Percentiles rank a stretch among this genome's conserved stretches.
phyloP scores from a whole-genome alignment of 2,113 vertebrate species.

The Cebus imitator region DNA sequence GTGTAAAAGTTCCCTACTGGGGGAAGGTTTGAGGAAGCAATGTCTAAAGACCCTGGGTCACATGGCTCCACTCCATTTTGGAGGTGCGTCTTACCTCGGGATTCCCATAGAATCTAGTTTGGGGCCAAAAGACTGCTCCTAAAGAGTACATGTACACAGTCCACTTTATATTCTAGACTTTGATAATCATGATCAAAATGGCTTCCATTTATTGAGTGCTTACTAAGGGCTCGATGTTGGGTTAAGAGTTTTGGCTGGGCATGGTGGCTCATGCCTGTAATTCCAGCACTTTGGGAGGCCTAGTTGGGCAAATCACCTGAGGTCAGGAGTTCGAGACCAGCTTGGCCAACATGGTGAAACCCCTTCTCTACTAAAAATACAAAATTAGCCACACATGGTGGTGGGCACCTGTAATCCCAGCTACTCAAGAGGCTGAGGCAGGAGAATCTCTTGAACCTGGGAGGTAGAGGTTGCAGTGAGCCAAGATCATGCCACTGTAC shows the following conservation, averaged over 20 bases:
- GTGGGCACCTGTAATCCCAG: no score
- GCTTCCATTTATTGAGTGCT: background rate
- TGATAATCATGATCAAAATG: background rate
- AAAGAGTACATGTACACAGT: background rate
- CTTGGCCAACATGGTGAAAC: no score
- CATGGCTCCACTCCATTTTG: background rate
- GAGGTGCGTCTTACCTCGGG: background rate
- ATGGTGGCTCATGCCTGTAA: no score
- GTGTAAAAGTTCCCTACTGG: background rate
- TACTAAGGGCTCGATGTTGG: background rate
- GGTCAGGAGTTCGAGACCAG: no score
- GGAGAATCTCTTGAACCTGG: no score
- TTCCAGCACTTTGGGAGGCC: no score
- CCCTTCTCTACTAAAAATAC: no score
- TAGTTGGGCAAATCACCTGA: no score
- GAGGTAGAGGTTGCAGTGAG: no score
- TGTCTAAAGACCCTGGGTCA: background rate
- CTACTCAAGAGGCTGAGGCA: no score
- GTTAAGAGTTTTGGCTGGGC: background rate
- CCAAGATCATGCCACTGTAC: no score
- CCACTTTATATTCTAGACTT: background rate
- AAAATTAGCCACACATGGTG: no score
- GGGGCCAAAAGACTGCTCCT: background rate
- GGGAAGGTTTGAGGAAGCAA: background rate
- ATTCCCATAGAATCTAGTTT: background rate